Percentiles rank a stretch among this genome's conserved stretches.
Conservation (phyloP, 2,797 vertebrate genomes). For the Erpetoichthys calabaricus region DNA sequence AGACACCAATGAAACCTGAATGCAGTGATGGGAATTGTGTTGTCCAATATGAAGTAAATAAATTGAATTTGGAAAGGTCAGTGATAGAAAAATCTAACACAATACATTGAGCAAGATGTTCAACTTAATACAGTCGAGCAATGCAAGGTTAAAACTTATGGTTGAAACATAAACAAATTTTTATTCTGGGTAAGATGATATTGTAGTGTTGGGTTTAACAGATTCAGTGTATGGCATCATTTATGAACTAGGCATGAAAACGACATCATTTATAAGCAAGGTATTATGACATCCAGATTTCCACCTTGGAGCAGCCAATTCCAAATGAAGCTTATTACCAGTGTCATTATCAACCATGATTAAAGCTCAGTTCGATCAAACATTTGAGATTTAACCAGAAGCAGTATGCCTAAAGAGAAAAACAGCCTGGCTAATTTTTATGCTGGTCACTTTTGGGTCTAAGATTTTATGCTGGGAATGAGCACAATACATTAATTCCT, state of each 20-base stretch:
- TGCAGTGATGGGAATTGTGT: constrained; percentile 16
- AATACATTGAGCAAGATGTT: constrained; percentile 11
- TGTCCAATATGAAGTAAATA: constrained; percentile 18
- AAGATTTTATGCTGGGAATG: too few species aligned
- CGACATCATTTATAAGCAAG: too few species aligned
- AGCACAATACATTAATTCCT: too few species aligned
- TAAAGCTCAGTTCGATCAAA: too few species aligned
- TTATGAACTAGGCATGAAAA: not conserved
- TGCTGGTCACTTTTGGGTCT: too few species aligned
- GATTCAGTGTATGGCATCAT: not conserved
- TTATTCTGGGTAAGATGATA: not conserved
- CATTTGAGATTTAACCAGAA: too few species aligned
- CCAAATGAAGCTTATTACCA: too few species aligned
- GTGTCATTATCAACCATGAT: too few species aligned
- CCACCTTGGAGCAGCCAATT: too few species aligned
- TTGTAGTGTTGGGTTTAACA: not conserved
- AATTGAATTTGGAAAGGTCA: constrained; percentile 23
- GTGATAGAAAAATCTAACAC: constrained; percentile 12
- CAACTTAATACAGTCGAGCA: constrained; percentile 9
- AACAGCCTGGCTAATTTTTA: too few species aligned
- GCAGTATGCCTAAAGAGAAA: too few species aligned
- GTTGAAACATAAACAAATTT: constrained; percentile 10
- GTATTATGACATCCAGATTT: too few species aligned
- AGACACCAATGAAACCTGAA: constrained; percentile 19
- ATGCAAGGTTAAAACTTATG: constrained; percentile 7